A percentile compares a stretch with the other conserved stretches of the same genome.
phyloP scores from a whole-genome alignment of 2,888 invertebrate genomes.

The Euzetes globulus region DNA sequence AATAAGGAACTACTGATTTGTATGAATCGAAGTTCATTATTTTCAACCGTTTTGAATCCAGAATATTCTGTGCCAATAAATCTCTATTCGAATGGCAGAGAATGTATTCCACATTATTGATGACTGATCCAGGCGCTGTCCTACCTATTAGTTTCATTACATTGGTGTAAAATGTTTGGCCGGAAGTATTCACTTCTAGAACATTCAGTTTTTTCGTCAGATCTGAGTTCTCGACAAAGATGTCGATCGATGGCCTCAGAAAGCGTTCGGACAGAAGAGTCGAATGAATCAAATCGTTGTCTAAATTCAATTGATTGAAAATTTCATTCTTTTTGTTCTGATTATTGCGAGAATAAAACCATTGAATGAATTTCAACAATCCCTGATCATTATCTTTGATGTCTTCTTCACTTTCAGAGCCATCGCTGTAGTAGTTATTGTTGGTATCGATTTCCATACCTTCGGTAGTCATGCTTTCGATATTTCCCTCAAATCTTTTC shows the following conservation, averaged over 20 bases:
- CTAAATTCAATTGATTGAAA: background rate
- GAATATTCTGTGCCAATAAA: conserved; percentile 2
- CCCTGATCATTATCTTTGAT: background rate
- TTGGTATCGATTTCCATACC: too few relatives aligned
- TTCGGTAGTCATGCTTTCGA: too few relatives aligned
- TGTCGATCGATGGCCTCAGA: conserved; percentile 12
- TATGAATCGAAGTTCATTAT: background rate
- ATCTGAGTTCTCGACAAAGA: conserved; percentile 17
- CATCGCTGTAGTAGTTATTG: background rate
- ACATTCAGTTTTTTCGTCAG: conserved; percentile 4
- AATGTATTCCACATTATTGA: conserved; percentile 14
- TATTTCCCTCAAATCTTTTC: too few relatives aligned
- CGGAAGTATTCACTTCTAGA: conserved; percentile 15
- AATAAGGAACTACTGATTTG: conserved; percentile 1
- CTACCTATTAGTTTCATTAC: conserved; percentile 5
- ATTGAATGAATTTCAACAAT: background rate
- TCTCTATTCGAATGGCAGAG: background rate
- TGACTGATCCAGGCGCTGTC: background rate
- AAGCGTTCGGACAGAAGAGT: conserved; percentile 15
- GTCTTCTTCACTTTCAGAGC: background rate
- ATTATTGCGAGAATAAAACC: background rate
- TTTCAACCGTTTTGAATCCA: background rate
- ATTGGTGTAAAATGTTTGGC: conserved; percentile 15
- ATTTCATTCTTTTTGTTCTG: background rate
- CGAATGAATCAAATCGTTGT: conserved; percentile 20